Conservation (phyloP, 1,140 invertebrate genomes). For the Metopolophium dirhodum region DNA sequence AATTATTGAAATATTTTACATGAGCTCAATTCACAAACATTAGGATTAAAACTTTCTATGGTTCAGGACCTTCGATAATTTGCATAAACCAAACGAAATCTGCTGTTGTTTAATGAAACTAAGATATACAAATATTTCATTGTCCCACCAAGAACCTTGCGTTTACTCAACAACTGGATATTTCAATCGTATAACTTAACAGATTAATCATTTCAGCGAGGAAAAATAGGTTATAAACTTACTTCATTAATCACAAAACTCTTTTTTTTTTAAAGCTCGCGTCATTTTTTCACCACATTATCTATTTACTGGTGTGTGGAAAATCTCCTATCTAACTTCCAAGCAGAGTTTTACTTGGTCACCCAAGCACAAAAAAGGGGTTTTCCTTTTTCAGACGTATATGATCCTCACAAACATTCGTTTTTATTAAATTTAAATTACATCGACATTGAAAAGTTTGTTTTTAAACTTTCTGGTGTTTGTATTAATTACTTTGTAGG, state of each 20-base stretch:
- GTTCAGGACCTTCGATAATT: neutral
- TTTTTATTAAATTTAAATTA: slow-evolving; percentile 36
- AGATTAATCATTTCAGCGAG: slow-evolving; percentile 11
- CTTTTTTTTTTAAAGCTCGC: neutral
- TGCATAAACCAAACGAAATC: neutral
- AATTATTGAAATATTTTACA: neutral
- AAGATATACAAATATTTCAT: neutral
- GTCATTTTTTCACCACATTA: neutral
- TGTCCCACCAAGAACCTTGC: neutral
- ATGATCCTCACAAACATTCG: slow-evolving; percentile 1
- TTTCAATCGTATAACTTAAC: slow-evolving; percentile 24
- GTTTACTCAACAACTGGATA: neutral
- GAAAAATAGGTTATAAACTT: slow-evolving; percentile 29
- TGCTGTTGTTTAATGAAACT: neutral
- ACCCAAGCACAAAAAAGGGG: slow-evolving; percentile 9
- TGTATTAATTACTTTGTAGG: neutral
- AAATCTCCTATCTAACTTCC: slow-evolving; percentile 1
- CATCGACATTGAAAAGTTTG: neutral
- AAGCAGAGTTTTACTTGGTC: slow-evolving; percentile 21
- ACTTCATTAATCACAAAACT: slow-evolving; percentile 39
- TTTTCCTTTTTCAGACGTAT: neutral
- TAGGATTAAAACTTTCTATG: neutral
- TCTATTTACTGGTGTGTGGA: neutral
- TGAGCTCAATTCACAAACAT: neutral
- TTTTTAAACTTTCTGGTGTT: neutral